Percentiles rank a stretch among this genome's conserved stretches.
Evolutionary conservation across 1,140 invertebrate genomes (phyloP).

Genomic region (Bicyclus anynana): DNA sequence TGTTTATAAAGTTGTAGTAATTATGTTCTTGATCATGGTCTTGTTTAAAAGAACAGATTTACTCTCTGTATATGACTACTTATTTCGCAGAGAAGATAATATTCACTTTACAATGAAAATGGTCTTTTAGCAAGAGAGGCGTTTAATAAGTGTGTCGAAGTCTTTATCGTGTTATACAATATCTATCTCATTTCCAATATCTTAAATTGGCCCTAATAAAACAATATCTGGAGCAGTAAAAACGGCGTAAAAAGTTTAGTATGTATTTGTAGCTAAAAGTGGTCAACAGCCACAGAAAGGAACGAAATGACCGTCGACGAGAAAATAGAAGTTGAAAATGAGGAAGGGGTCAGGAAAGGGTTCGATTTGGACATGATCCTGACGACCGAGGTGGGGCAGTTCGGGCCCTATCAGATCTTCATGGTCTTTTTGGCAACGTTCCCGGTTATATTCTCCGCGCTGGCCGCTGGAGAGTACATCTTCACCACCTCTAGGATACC

Average conservation of each 20-base stretch:
- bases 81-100: too few relatives aligned
- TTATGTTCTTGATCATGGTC: too few relatives aligned
- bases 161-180: too few relatives aligned
- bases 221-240: constrained; percentile 4
- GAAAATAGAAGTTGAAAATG: constrained; percentile 21
- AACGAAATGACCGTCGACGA: constrained; percentile 22
- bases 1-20: too few relatives aligned
- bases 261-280: background rate
- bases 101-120: too few relatives aligned
- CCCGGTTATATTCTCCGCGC: constrained; percentile 59
- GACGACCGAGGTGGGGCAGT: constrained; percentile 52
- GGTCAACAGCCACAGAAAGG: background rate
- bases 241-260: background rate
- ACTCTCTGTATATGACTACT: too few relatives aligned
- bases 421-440: constrained; percentile 48
- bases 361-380: constrained; percentile 56
- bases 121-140: too few relatives aligned
- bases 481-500: constrained; percentile 59
- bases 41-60: too few relatives aligned
- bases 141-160: too few relatives aligned
- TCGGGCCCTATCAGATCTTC: constrained; percentile 53
- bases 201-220: constrained; percentile 6
- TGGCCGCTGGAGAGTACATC: constrained; percentile 59
- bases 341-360: constrained; percentile 1
- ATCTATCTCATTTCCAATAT: constrained; percentile 3